Conservation (phyloP, 2,888 invertebrate species). For the Tetragonisca angustula region DNA sequence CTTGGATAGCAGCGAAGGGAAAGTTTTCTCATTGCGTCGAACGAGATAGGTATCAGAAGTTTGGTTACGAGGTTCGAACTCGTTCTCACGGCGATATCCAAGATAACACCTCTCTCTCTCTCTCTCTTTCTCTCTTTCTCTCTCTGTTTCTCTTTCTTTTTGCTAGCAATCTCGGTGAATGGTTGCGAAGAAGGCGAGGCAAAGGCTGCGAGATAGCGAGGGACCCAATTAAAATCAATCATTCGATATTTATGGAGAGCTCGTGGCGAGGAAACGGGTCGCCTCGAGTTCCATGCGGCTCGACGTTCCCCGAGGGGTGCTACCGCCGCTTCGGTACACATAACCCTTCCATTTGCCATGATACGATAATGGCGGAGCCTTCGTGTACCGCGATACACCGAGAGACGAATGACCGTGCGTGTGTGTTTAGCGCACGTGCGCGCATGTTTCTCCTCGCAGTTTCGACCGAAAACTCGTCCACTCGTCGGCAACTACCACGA, state of each 20-base stretch:
- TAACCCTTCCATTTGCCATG: constrained; percentile 60
- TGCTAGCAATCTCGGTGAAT: constrained; percentile 7
- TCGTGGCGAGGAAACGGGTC: constrained; percentile 25
- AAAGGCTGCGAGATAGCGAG: background rate
- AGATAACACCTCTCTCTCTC: constrained; percentile 8
- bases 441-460: background rate
- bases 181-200: constrained; percentile 4
- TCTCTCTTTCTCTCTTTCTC: no score
- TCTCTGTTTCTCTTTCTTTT: no score
- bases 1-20: constrained; percentile 3
- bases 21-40: constrained; percentile 52
- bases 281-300: constrained; percentile 34
- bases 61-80: constrained; percentile 32
- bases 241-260: constrained; percentile 59
- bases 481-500: background rate
- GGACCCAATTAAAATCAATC: constrained; percentile 59
- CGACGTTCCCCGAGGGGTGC: constrained; percentile 43
- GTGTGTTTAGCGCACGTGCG: background rate
- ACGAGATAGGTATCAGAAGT: constrained; percentile 35
- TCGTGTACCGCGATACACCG: constrained; percentile 31
- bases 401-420: constrained; percentile 14
- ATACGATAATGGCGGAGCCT: constrained; percentile 64
- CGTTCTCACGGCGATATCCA: constrained; percentile 29
- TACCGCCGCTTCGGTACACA: constrained; percentile 44
- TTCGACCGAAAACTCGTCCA: background rate